These are phyloP conservation scores for Achroia grisella DNA, from an alignment of 1,140 invertebrate species.

Conservation along the genomic window DNA sequence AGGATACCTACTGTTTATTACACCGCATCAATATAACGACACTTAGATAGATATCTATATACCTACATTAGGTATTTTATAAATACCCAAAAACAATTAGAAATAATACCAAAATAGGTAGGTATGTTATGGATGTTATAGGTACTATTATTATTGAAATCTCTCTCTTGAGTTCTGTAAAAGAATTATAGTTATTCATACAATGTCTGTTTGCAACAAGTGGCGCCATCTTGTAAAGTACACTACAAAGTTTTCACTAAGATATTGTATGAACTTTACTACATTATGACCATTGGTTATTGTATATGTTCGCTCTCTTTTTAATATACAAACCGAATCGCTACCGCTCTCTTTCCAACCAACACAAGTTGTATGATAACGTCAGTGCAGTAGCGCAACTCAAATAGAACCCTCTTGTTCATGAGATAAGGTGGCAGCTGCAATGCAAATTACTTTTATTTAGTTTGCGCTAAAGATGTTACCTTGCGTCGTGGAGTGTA, in stretches of 20 bases:
- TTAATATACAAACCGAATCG: slow-evolving; percentile 24
- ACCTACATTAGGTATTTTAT: too few relatives aligned
- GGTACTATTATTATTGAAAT: too few relatives aligned
- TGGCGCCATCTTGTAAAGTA: slow-evolving; percentile 55
- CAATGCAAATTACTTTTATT: slow-evolving; percentile 36
- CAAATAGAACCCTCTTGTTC: slow-evolving; percentile 45
- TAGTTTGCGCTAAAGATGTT: slow-evolving; percentile 28
- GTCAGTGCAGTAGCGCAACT: slow-evolving; percentile 22
- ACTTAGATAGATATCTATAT: too few relatives aligned
- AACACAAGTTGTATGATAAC: slow-evolving; percentile 25
- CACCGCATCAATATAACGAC: too few relatives aligned
- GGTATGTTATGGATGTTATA: too few relatives aligned
- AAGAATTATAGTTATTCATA: too few relatives aligned
- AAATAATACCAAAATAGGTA: too few relatives aligned
- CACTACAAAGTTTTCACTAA: slow-evolving; percentile 25
- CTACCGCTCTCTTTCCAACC: slow-evolving; percentile 35
- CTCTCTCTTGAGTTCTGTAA: too few relatives aligned
- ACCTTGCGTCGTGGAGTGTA: slow-evolving; percentile 45
- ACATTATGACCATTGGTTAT: slow-evolving; percentile 32
- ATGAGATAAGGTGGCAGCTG: slow-evolving; percentile 61
- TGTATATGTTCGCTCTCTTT: slow-evolving; percentile 36
- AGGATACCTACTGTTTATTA: too few relatives aligned
- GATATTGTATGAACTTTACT: slow-evolving; percentile 36
- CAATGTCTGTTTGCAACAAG: slow-evolving; percentile 4
- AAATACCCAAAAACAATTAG: too few relatives aligned